Conservation (phyloP, 2,888 invertebrate genomes). For the Diploptera punctata region DNA sequence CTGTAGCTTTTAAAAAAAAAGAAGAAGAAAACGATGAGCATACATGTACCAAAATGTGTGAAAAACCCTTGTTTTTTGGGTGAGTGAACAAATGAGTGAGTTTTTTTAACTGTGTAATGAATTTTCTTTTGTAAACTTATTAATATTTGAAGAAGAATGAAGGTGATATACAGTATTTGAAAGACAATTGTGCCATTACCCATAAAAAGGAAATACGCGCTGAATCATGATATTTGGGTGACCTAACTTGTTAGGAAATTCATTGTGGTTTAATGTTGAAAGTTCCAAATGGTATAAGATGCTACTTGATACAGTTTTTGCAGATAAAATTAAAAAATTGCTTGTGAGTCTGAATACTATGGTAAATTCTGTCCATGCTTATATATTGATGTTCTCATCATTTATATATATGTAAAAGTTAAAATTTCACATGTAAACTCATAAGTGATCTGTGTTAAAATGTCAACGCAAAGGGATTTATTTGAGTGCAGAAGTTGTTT, state of each 20-base stretch:
- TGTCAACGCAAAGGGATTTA: too few relatives aligned
- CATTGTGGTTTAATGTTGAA: neutral
- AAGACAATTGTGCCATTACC: conserved; percentile 14
- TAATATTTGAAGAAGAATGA: neutral
- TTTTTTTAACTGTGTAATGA: conserved; percentile 19
- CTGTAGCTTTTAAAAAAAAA: conserved; percentile 13
- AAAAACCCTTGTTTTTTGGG: neutral
- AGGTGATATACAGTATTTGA: conserved; percentile 14
- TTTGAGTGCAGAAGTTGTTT: too few relatives aligned
- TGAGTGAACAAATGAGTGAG: conserved; percentile 3
- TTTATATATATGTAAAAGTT: too few relatives aligned
- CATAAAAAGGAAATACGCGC: neutral
- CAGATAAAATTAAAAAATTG: too few relatives aligned
- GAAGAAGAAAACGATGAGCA: neutral
- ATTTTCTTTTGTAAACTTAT: conserved; percentile 15
- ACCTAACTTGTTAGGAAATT: neutral
- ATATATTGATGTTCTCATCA: too few relatives aligned
- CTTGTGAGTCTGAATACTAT: too few relatives aligned
- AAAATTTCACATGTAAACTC: too few relatives aligned
- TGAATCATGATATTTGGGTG: neutral
- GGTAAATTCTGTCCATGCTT: too few relatives aligned
- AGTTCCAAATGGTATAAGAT: conserved; percentile 25
- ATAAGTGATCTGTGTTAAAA: too few relatives aligned
- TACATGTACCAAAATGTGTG: neutral
- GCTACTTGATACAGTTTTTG: too few relatives aligned